Evolutionary conservation across 2,797 vertebrate species (phyloP), one percentile per base, ranked within the genome.

Genomic region (Poecilia picta): DNA sequence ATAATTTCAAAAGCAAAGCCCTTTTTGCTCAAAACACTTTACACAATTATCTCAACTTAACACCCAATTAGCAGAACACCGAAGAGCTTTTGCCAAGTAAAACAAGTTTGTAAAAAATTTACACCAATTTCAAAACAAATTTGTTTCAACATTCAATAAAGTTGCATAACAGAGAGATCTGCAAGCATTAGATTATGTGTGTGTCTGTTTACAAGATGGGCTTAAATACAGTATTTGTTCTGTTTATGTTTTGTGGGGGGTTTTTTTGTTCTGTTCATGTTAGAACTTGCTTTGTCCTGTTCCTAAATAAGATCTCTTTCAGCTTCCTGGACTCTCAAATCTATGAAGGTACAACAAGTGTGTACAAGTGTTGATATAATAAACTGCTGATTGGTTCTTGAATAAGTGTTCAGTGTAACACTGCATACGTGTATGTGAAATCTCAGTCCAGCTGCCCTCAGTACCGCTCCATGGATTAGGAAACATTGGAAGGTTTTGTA

Each of bases 1-100:
- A 71, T 15, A 25, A 43, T 70, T 70, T 70, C 20, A 43, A 5
- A 41, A 41, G n/a, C 68, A 45, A 5, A 28, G 43, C 2, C 2
- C 25, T 71, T 45, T 45, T 45, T 45, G 43, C 8, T 41, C 18
- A 43, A 16, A 46, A 71, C 12, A 71, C 16, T 45, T 71, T 8
- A 45, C 11, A 66, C 36, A 68, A 16, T 43, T 15, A 43, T 45
- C 5, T 8, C 25, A 71, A 71, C 25, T 16, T 71, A 28, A 71
- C 68, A 71, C 41, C 68, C 68, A 71, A 71, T 71, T 46, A 45
- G 68, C 68, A 71, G 28, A 71, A 28, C 41, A 28, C 25, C 2
- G 3, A 28, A 46, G 12, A 45, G 20, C 23, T 71, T 71, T 71
- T 71, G 6, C 25, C 25, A 46, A 71, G 12, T n/a, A 12, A 71